Base-by-base conservation (phyloP, 2,797 vertebrate genomes). In the Muscicapa striata region DNA sequence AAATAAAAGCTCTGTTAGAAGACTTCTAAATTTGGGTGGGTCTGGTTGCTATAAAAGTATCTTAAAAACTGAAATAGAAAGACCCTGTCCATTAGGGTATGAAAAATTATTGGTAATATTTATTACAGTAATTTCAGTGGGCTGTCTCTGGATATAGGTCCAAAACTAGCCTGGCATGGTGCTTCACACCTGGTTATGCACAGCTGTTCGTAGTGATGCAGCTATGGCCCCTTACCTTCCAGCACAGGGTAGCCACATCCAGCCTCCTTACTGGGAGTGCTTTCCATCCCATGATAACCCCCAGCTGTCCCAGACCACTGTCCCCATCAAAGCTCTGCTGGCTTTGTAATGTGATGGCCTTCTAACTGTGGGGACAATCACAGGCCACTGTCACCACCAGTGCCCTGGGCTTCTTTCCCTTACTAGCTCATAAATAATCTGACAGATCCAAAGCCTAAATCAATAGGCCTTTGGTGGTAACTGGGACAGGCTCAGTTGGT, bases 1-100 rank as follows among this genome's bases (percentile, higher is more conserved):
- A 89, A 80, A 36, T 41, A 94, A 89, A 93, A 87, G 49, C 27
- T 87, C 34, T 86, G 11, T 73, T 85, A 75, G 74, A 84, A 81
- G 51, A 87, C 51, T 76, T 79, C 21, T 93, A 87, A 68, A 92
- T 70, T 76, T 91, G 72, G 14, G 22, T 66, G 43, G 21, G 23
- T 78, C 36, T 87, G 5, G 4, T 80, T 89, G 46, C 57, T 87
- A 30, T 69, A 62, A 75, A 92, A 87, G 18, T 84, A 75, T 68
- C 46, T 62, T 38, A 43, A 89, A 93, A 23, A 43, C 52, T 66
- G 74, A 83, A 93, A 68, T 45, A n/a, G 34, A 85, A 93, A 91
- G 82, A 78, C 7, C 3, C 4, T 93, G 58, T 54, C 43, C 45
- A 34, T 77, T 80, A 63, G 3, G 24, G 27, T 24, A 58, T 78